Evolutionary conservation across 2,113 vertebrate genomes (phyloP).

Genomic region (Cryptotis parvus): DNA sequence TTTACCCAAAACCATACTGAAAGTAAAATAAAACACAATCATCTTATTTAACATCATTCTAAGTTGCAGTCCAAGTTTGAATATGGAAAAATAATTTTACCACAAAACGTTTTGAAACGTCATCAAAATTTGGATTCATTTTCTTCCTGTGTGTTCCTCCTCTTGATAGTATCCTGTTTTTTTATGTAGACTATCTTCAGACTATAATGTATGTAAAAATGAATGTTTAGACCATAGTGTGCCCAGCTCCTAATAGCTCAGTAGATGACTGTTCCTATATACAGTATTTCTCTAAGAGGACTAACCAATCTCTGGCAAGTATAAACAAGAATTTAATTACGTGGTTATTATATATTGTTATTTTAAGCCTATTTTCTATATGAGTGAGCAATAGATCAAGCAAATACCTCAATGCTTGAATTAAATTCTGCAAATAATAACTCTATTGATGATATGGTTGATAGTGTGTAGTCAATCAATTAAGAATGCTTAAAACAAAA

Average conservation of each 20-base stretch:
- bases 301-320: not conserved
- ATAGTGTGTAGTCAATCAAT: not conserved
- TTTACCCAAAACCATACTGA: constrained; percentile 35
- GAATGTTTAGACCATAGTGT: not conserved
- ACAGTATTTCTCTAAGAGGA: not conserved
- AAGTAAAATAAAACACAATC: too few species aligned
- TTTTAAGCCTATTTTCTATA: constrained; percentile 8
- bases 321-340: not conserved
- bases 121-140: not conserved
- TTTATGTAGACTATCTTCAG: not conserved
- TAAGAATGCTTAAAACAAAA: not conserved
- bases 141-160: not conserved
- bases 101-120: constrained; percentile 14
- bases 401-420: not conserved
- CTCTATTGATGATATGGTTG: not conserved
- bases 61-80: constrained; percentile 9
- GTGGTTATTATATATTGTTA: not conserved
- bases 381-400: not conserved
- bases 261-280: not conserved
- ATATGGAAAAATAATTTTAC: not conserved
- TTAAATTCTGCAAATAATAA: constrained; percentile 10
- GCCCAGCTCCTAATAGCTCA: not conserved
- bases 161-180: not conserved
- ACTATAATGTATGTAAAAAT: not conserved
- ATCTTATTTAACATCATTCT: constrained; percentile 12